These are phyloP conservation scores for Patiria miniata DNA, from an alignment of 35 echinoderm and acorn worm genomes.

Conservation along the genomic window DNA sequence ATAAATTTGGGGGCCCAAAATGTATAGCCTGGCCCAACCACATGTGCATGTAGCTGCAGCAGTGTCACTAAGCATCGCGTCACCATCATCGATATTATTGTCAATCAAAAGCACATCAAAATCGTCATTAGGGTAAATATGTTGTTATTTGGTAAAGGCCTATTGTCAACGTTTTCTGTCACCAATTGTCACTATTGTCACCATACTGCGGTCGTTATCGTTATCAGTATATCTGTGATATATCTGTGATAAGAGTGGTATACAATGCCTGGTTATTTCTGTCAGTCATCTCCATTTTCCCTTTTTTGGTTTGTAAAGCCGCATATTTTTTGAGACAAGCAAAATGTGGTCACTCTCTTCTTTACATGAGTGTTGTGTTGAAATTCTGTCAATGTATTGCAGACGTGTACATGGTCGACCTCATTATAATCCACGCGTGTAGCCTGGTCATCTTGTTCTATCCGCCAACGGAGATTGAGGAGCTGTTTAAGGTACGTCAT, in stretches of 20 bases:
- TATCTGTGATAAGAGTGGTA: too few relatives aligned
- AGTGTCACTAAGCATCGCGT: neutral
- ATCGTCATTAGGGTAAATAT: neutral
- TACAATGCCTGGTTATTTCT: too few relatives aligned
- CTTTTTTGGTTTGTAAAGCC: neutral
- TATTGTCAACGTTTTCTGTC: too few relatives aligned
- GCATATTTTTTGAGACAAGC: too few relatives aligned
- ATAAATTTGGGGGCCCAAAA: too few relatives aligned
- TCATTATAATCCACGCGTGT: neutral
- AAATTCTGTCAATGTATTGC: neutral
- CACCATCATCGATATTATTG: neutral
- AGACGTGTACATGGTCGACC: conserved; percentile 8
- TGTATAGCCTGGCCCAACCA: neutral
- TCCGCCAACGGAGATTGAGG: neutral
- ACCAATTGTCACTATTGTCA: too few relatives aligned
- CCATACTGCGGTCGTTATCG: too few relatives aligned
- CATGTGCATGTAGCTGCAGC: neutral
- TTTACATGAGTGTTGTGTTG: neutral
- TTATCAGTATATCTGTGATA: too few relatives aligned
- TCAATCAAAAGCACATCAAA: neutral
- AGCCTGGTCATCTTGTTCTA: conserved; percentile 14
- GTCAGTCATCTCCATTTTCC: too few relatives aligned
- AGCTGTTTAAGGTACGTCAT: conserved; percentile 20
- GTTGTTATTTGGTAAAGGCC: too few relatives aligned
- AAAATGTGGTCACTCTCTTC: neutral